Evolutionary conservation across 2,888 invertebrate genomes (phyloP), one percentile per base, ranked within the genome.

Genomic region (Cheilosia grossa): DNA sequence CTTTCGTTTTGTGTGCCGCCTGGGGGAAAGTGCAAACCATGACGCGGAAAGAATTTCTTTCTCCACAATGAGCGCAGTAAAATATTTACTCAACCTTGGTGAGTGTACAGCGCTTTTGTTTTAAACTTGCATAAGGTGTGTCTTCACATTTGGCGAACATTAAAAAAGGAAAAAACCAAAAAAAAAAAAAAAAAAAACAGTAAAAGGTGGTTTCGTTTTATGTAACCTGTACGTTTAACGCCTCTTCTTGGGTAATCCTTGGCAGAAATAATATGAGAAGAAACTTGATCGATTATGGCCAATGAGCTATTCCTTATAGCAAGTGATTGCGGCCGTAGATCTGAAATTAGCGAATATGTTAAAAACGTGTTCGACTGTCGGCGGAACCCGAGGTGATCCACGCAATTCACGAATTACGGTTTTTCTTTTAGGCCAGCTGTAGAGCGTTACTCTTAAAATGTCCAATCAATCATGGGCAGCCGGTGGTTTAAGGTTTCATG

Each of bases 301-400:
- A 24, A 78, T 78, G 61, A 63, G 17, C 69, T 56, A 54, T 63
- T 63, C 37, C 63, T 79, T 56, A 67, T 63, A 63, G 40, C 59
- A 80, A 64, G 47, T 74, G 63, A 70, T 56, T 74, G 59, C 58
- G 53, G 10, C 24, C 19, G 19, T 13, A n/a, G n/a, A 37, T 54
- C 40, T 70, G 9, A 54, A 63, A 40, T 54, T 47, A 21, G 54
- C 33, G n/a, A 58, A 61, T 19, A 61, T n/a, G 4, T 7, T 17
- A 21, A 63, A 21, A 67, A 67, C 42, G 19, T 78, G 47, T 59
- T 40, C 30, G 15, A 40, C 13, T 53, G 54, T 70, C 33, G 37
- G 40, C 2, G 53, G 53, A 19, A 47, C n/a, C 47, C 78, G 78
- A 79, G 78, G 78, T 79, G 51, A 79, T 79, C 70, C 58, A 64